phyloP scores from a whole-genome alignment of 1,140 invertebrate genomes.

The Ceratina calcarata region DNA sequence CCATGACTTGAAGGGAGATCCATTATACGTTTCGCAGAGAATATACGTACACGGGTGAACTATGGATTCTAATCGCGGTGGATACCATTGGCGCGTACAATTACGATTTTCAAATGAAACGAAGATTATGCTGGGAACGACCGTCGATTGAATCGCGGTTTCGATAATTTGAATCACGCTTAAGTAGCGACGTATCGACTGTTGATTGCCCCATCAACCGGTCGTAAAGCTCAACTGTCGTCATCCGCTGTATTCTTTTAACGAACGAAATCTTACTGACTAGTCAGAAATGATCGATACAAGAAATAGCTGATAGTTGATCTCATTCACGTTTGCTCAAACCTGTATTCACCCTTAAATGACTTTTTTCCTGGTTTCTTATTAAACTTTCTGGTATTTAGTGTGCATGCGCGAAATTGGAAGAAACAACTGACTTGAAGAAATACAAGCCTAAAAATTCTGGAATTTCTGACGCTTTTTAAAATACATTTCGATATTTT shows the following conservation, averaged over 20 bases:
- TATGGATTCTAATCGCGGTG: conserved; percentile 22
- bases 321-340: too few relatives aligned
- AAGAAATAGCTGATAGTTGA: too few relatives aligned
- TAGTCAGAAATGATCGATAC: too few relatives aligned
- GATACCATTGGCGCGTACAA: not conserved
- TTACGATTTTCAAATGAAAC: conserved; percentile 44
- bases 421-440: too few relatives aligned
- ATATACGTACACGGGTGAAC: not conserved
- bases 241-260: not conserved
- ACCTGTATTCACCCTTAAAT: too few relatives aligned
- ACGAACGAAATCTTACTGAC: too few relatives aligned
- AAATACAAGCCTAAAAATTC: too few relatives aligned
- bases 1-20: not conserved
- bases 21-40: not conserved
- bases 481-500: too few relatives aligned
- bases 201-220: conserved; percentile 2
- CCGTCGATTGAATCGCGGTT: conserved; percentile 26
- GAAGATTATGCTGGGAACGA: conserved; percentile 21
- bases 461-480: too few relatives aligned
- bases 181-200: conserved; percentile 11
- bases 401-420: too few relatives aligned
- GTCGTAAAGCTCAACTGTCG: not conserved
- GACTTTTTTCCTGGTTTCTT: too few relatives aligned
- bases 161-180: conserved; percentile 25
- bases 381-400: too few relatives aligned